Conservation (phyloP, 1,140 invertebrate species). For the Bombus breviceps region DNA sequence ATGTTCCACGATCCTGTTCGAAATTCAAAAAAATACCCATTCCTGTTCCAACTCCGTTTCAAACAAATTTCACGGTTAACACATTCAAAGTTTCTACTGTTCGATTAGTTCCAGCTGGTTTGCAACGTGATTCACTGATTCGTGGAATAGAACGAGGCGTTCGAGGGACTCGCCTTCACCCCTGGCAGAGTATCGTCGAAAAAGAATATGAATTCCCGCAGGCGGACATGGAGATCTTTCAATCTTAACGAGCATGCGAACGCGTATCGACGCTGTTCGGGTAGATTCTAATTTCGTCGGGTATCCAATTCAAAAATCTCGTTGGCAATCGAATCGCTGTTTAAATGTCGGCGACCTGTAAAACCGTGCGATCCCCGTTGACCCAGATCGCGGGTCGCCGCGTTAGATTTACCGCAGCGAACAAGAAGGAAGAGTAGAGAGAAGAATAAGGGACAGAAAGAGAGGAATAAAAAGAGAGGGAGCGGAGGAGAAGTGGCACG, state of each 20-base stretch:
- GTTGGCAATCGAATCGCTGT: constrained; percentile 40
- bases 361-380: constrained; percentile 44
- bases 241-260: constrained; percentile 4
- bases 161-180: neutral
- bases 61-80: neutral
- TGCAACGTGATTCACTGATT: neutral
- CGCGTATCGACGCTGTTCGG: constrained; percentile 5
- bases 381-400: constrained; percentile 31
- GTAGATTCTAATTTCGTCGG: neutral
- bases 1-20: too few species aligned
- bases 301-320: constrained; percentile 42
- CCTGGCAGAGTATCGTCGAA: neutral
- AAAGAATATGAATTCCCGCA: neutral
- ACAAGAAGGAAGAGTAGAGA: constrained; percentile 33
- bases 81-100: too few species aligned
- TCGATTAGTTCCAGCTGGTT: neutral
- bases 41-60: neutral
- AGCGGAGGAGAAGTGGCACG: constrained; percentile 36
- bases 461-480: neutral
- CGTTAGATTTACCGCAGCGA: constrained; percentile 42
- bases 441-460: neutral
- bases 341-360: constrained; percentile 42
- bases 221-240: neutral
- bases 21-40: neutral
- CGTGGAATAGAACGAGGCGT: neutral